These are phyloP conservation scores for Lasioglossum oenotherae DNA, from an alignment of 2,888 invertebrate species.

Conservation along the genomic window DNA sequence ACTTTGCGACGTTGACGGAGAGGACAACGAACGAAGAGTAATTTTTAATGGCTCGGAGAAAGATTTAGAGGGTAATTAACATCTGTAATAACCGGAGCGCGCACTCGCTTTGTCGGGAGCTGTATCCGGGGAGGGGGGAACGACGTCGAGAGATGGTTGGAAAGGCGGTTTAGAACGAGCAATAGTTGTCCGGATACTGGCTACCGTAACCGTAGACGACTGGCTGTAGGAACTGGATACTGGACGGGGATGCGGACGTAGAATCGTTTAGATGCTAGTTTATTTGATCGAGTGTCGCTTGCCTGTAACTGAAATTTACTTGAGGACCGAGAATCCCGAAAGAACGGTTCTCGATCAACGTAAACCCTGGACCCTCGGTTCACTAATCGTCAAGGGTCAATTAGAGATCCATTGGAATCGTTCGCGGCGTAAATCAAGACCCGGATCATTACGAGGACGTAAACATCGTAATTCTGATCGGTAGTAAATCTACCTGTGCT, in stretches of 20 bases:
- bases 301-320: background rate
- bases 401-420: conserved; percentile 24
- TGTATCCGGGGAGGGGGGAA: background rate
- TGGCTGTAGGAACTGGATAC: background rate
- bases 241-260: background rate
- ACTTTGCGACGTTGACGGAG: background rate
- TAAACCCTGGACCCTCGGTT: background rate
- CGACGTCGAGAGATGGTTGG: background rate
- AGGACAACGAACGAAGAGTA: background rate
- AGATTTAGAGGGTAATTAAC: conserved; percentile 10
- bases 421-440: conserved; percentile 38
- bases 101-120: background rate
- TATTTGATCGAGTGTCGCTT: background rate
- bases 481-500: conserved; percentile 50
- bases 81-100: conserved; percentile 7
- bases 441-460: conserved; percentile 39
- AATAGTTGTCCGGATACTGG: conserved; percentile 12
- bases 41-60: background rate
- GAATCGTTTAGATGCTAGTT: background rate
- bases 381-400: conserved; percentile 41
- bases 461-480: conserved; percentile 58
- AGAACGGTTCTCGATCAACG: background rate
- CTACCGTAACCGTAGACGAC: conserved; percentile 1
- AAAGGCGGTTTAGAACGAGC: background rate
- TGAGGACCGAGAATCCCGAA: background rate